Percentiles rank a stretch among this genome's conserved stretches.
These are phyloP conservation scores for Polietes domitor DNA, from an alignment of 2,888 invertebrate genomes.

Conservation along the genomic window DNA sequence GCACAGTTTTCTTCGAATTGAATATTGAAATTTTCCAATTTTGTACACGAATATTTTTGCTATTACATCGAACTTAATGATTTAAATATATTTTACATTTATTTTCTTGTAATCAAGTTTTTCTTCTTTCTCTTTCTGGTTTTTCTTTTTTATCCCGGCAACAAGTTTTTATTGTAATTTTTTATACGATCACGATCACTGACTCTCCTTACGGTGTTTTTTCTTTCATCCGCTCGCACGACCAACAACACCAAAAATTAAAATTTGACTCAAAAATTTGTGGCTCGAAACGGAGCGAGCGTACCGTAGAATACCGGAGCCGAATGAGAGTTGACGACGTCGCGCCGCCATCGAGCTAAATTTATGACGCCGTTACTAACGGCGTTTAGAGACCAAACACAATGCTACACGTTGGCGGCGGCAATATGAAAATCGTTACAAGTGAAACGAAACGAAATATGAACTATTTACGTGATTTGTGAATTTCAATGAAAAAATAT, in stretches of 20 bases:
- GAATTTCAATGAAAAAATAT: no score
- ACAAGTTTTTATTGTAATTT: slow-evolving; percentile 44
- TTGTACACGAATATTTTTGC: neutral
- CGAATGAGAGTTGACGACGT: no score
- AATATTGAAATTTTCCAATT: neutral
- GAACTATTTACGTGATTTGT: no score
- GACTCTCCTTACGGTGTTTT: neutral
- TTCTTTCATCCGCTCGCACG: slow-evolving; percentile 17
- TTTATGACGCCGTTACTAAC: no score
- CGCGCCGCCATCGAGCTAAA: no score
- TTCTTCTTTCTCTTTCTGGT: neutral
- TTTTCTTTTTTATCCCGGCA: slow-evolving; percentile 31
- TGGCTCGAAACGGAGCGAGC: no score
- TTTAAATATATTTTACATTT: neutral
- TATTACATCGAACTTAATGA: no score
- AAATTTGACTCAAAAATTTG: slow-evolving; percentile 59
- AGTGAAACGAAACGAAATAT: no score
- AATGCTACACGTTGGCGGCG: no score
- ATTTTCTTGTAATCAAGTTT: slow-evolving; percentile 19
- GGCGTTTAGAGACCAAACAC: no score
- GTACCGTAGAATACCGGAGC: no score
- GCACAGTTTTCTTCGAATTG: slow-evolving; percentile 32
- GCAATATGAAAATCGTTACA: no score
- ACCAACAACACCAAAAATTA: slow-evolving; percentile 59
- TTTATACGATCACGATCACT: slow-evolving; percentile 54